These are phyloP conservation scores for Scolopax mira DNA, from an alignment of 2,113 vertebrate species.

Conservation along the genomic window DNA sequence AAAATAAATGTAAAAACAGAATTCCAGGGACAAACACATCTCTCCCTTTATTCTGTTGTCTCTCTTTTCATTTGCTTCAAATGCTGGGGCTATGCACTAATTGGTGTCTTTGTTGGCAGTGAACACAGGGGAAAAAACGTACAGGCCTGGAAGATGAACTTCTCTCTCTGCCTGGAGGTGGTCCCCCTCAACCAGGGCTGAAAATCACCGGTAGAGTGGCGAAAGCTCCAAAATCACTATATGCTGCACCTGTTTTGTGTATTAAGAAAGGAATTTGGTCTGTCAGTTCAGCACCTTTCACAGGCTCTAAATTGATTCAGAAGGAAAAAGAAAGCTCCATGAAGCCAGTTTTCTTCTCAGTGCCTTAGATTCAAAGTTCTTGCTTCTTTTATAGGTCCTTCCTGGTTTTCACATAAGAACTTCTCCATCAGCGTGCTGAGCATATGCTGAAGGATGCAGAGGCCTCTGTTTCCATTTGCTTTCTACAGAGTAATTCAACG, in stretches of 20 bases:
- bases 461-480: slow-evolving; percentile 10
- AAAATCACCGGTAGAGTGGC: neutral
- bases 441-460: neutral
- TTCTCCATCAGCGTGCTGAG: neutral
- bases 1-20: slow-evolving; percentile 74
- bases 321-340: neutral
- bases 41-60: slow-evolving; percentile 58
- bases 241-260: slow-evolving; percentile 15
- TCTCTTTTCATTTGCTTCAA: slow-evolving; percentile 47
- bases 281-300: neutral
- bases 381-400: neutral
- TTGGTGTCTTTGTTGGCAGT: slow-evolving; percentile 67
- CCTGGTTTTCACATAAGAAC: slow-evolving; percentile 19
- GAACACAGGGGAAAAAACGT: neutral
- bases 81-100: slow-evolving; percentile 59
- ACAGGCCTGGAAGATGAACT: slow-evolving; percentile 55
- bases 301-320: neutral
- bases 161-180: slow-evolving; percentile 40
- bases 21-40: slow-evolving; percentile 66
- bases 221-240: slow-evolving; percentile 9
- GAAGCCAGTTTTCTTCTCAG: neutral
- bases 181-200: slow-evolving; percentile 16
- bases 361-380: neutral
- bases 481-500: neutral
- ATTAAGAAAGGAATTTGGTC: neutral